phyloP scores from a whole-genome alignment of 2,888 invertebrate species.

The Unio delphinus region DNA sequence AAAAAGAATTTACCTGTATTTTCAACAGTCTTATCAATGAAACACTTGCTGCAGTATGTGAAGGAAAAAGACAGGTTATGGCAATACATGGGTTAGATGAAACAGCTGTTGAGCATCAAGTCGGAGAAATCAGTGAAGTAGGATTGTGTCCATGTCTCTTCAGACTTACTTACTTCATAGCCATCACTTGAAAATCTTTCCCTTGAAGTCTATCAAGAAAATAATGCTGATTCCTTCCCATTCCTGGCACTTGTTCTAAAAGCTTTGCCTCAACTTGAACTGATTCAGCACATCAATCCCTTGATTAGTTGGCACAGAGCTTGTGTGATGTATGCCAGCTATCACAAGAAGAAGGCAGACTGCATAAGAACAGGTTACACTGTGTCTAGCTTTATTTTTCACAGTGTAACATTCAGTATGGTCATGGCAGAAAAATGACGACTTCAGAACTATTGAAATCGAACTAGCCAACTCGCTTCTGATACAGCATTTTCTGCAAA shows the following conservation, averaged over 20 bases:
- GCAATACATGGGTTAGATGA: not conserved
- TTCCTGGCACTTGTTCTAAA: slow-evolving; percentile 18
- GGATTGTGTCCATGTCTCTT: slow-evolving; percentile 10
- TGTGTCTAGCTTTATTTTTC: slow-evolving; percentile 25
- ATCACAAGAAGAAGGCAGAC: slow-evolving; percentile 28
- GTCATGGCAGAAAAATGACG: slow-evolving; percentile 23
- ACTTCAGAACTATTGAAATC: slow-evolving; percentile 36
- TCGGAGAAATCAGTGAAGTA: too few relatives aligned
- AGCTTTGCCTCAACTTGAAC: slow-evolving; percentile 5
- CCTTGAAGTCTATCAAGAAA: slow-evolving; percentile 8
- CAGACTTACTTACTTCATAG: slow-evolving; percentile 5
- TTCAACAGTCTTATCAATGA: slow-evolving; percentile 8
- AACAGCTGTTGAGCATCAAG: not conserved
- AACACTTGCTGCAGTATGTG: slow-evolving; percentile 2
- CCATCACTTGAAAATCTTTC: slow-evolving; percentile 13
- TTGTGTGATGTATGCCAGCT: slow-evolving; percentile 26
- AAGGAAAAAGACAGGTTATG: not conserved
- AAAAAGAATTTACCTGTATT: slow-evolving; percentile 1
- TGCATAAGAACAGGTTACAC: slow-evolving; percentile 20
- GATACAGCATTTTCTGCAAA: too few relatives aligned
- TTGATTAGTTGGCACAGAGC: slow-evolving; percentile 39
- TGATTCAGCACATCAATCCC: slow-evolving; percentile 21
- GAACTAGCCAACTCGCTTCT: slow-evolving; percentile 21
- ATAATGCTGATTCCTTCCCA: slow-evolving; percentile 2
- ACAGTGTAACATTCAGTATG: slow-evolving; percentile 25